These are phyloP conservation scores for Eutolmus rufibarbis DNA, from an alignment of 2,888 invertebrate species.

Conservation along the genomic window DNA sequence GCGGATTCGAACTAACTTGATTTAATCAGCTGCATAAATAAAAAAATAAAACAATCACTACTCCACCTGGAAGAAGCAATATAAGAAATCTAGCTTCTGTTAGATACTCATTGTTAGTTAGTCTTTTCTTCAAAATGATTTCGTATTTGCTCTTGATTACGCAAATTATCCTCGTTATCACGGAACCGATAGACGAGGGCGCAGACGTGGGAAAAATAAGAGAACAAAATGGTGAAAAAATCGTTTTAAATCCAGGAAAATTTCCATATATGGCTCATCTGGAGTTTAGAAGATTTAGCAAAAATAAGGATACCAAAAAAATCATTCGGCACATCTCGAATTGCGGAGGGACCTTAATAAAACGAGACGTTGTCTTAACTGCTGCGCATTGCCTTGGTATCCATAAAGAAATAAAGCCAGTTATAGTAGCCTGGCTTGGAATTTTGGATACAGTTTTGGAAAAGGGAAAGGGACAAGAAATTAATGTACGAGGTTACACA, in stretches of 20 bases:
- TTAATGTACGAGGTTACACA: neutral
- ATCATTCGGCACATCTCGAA: neutral
- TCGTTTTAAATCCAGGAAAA: neutral
- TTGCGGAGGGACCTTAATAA: neutral
- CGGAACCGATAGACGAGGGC: neutral
- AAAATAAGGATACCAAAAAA: neutral
- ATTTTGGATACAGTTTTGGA: neutral
- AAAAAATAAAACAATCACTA: neutral
- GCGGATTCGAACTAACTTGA: no score
- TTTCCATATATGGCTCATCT: neutral
- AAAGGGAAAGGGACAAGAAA: slow-evolving; percentile 15
- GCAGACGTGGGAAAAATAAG: neutral
- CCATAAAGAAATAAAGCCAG: neutral
- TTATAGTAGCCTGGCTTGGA: neutral
- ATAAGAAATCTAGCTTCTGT: neutral
- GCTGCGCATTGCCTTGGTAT: neutral
- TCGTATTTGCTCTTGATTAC: neutral
- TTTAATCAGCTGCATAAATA: neutral
- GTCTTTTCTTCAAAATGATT: neutral
- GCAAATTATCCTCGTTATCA: neutral
- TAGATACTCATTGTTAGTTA: neutral
- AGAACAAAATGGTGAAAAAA: neutral
- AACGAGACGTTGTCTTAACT: neutral
- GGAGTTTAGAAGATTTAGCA: neutral
- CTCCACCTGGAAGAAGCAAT: neutral